Evolutionary conservation across 2,113 vertebrate genomes (phyloP).

Genomic region (Tyto alba): DNA sequence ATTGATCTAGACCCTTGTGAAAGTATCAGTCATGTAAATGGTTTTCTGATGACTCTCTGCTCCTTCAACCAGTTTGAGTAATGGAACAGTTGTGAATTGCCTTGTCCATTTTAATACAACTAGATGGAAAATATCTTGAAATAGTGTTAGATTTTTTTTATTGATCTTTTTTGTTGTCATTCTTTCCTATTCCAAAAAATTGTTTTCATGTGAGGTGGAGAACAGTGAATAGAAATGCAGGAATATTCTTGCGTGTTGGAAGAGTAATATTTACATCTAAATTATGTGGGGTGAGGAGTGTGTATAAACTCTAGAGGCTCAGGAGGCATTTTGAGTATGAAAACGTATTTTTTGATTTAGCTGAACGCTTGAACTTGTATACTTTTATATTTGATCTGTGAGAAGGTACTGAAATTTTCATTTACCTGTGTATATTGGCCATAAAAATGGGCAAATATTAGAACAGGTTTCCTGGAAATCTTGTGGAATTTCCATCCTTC

Average conservation of each 20-base stretch:
- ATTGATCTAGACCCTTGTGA: not conserved
- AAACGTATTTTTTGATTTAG: not conserved
- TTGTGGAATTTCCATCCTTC: not conserved
- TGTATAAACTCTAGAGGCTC: not conserved
- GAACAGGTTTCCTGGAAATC: not conserved
- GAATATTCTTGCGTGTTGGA: not conserved
- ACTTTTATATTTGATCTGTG: not conserved
- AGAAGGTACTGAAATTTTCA: not conserved
- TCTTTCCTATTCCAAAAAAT: not conserved
- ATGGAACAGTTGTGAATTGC: not conserved
- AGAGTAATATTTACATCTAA: not conserved
- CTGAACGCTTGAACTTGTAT: not conserved
- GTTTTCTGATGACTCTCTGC: not conserved
- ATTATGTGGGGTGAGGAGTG: not conserved
- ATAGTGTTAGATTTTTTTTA: not conserved
- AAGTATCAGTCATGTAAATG: not conserved
- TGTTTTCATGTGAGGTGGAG: not conserved
- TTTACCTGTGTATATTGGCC: not conserved
- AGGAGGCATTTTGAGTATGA: not conserved
- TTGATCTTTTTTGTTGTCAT: not conserved
- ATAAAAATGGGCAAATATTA: not conserved
- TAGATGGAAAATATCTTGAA: not conserved
- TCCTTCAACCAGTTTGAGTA: not conserved
- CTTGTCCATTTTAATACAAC: not conserved
- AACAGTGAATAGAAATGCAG: not conserved